phyloP scores from a whole-genome alignment of 2,888 invertebrate genomes.

The Resseliella maxima region DNA sequence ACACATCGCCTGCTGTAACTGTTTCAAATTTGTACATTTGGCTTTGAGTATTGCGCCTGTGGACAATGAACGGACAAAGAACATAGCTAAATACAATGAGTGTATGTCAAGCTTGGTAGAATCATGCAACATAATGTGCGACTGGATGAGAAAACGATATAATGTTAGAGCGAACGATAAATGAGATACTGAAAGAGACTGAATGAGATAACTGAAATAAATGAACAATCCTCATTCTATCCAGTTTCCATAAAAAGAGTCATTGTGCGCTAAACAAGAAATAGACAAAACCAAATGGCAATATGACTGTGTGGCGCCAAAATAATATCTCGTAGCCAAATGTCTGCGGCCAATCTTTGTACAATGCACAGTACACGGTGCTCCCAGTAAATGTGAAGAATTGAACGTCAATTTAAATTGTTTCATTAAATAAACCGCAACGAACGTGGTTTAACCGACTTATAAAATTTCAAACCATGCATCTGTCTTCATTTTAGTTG shows the following conservation, averaged over 20 bases:
- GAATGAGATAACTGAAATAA: not conserved
- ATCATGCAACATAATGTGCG: not conserved
- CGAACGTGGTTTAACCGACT: not conserved
- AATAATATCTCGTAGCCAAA: not conserved
- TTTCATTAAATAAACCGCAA: constrained; percentile 35
- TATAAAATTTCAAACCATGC: not conserved
- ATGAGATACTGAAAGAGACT: not conserved
- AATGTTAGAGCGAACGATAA: not conserved
- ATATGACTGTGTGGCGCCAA: constrained; percentile 39
- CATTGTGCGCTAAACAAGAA: not conserved
- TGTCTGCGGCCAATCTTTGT: not conserved
- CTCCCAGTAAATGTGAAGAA: not conserved
- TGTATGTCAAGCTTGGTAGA: not conserved
- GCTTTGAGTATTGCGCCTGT: not conserved
- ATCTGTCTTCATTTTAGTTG: not conserved
- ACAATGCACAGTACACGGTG: no score
- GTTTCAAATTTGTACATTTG: not conserved
- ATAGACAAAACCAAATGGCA: constrained; percentile 36
- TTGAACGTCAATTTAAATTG: not conserved
- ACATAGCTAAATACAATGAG: not conserved
- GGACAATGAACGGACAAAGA: not conserved
- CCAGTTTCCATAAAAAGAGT: constrained; percentile 41
- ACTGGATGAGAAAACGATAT: not conserved
- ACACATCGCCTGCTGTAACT: not conserved
- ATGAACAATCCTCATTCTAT: not conserved